Base-by-base conservation (phyloP, 2,797 vertebrate species). In the Catharus ustulatus region DNA sequence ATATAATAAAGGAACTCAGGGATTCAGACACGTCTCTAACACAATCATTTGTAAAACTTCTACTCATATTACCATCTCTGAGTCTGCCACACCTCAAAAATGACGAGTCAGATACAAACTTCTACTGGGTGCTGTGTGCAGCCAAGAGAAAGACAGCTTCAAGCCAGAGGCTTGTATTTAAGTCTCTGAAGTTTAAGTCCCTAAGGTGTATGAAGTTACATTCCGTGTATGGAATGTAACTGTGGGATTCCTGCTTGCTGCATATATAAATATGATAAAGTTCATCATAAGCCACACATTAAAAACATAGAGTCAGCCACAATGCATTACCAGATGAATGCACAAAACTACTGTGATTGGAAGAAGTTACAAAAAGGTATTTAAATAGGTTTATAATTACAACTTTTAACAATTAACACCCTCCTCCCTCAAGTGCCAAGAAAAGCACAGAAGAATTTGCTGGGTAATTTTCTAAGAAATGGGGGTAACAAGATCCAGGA, bases 1-100 rank as follows among this genome's bases (percentile, higher is more conserved):
- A 24, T 97, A 87, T 96, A 98, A 97, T 97, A 97, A 97, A 57
- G 93, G 80, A 97, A 94, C 94, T 87, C 84, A 82, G 83, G 94
- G 94, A 95, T 97, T 92, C 94, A 88, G 93, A 91, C 71, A 78
- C 20, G 74, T 95, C 96, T 96, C 90, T 89, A 95, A 91, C 81
- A 94, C 89, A 94, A 94, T 84, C 51, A 94, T 95, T 96, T 89
- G 95, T 38, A 95, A 94, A 95, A 68, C 40, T 96, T 96, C 97
- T 95, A 89, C 89, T 97, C 58, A 9, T 40, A 89, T 88, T 85
- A 89, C 87, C 90, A 78, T 90, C 95, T 96, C 71, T 86, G 89
- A 95, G 75, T 34, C 63, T 11, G 84, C 97, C 97, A 97, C 97
- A 67, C 97, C 97, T 97, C 91, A 89, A 69, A 89, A 94, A 62